Base-by-base conservation (phyloP, 1,140 invertebrate genomes). In the Pseudomyrmex concolor region DNA sequence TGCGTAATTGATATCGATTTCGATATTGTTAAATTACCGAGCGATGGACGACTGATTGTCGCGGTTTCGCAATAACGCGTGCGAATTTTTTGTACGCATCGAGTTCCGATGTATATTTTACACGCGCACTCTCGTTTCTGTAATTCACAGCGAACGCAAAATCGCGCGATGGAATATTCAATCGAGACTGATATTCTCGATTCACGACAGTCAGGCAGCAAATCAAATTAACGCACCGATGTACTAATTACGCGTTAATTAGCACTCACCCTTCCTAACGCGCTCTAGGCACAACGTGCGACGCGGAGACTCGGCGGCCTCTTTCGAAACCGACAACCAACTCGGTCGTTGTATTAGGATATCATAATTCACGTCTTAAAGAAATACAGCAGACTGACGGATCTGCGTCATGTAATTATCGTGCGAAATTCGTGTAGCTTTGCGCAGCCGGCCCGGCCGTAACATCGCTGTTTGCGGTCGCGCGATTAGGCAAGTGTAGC, bases 181-280 rank as follows among this genome's bases (percentile, higher is more conserved):
- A 34, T 13, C 66, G 81, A 17, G 22, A 71, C 19, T 34, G 77
- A 87, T 85, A 71, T 71, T 63, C 45, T 19, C 3, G 13, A 15
- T 5, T 12, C 10, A 19, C 63, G 59, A 34, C 5, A 7, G 5
- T 63, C 77, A 62, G 12, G 50, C 68, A 17, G 70, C 51, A 77
- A 86, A 84, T 64, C 63, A 74, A 84, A 87, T 87, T 87, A 88
- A 88, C 74, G 55, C 73, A 15, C 51, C 48, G 74, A 34, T 34
- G 22, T 54, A 70, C 86, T 89, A 88, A 90, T 90, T 88, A 87
- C 77, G 54, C 77, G 60, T 72, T 88, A 90, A 90, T 90, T 88
- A 90, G 67, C 83, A 74, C 74, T 13, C n/a, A 19, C 64, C 48
- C 34, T 34, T 5, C 57, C 50, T 63, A 54, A 25, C 55, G 59